A percentile compares a stretch with the other conserved stretches of the same genome.
Evolutionary conservation across 2,888 invertebrate genomes (phyloP).

Genomic region (Chrysodeixis includens): DNA sequence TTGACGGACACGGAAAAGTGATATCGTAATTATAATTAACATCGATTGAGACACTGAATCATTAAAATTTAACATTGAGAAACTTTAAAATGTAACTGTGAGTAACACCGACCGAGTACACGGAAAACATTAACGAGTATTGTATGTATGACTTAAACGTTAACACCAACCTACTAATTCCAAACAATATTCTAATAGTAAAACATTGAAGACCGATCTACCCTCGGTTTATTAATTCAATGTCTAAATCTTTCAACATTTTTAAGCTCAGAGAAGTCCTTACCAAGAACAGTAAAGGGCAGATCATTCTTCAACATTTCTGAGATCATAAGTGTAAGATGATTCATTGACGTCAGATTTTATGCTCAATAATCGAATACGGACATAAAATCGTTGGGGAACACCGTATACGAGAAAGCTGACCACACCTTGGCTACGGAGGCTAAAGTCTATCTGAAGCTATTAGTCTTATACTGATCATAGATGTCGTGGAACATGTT

Average conservation of each 20-base stretch:
- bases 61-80: neutral
- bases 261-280: neutral
- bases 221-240: neutral
- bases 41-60: too few relatives aligned
- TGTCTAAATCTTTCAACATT: neutral
- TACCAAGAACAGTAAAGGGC: neutral
- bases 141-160: neutral
- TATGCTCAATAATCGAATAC: constrained; percentile 26
- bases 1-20: too few relatives aligned
- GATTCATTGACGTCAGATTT: neutral
- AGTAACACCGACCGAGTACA: neutral
- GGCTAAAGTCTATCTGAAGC: constrained; percentile 36
- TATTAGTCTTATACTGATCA: constrained; percentile 88
- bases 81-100: too few relatives aligned
- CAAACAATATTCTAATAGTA: constrained; percentile 1
- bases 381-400: constrained; percentile 17
- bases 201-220: neutral
- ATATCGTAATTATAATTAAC: too few relatives aligned
- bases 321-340: neutral
- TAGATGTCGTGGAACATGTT: constrained; percentile 95
- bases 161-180: neutral
- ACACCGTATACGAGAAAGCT: constrained; percentile 27
- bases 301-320: neutral
- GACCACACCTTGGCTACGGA: constrained; percentile 42
- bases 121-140: neutral